These are phyloP conservation scores for Valencia hispanica DNA, from an alignment of 2,797 vertebrate species.

Conservation along the genomic window DNA sequence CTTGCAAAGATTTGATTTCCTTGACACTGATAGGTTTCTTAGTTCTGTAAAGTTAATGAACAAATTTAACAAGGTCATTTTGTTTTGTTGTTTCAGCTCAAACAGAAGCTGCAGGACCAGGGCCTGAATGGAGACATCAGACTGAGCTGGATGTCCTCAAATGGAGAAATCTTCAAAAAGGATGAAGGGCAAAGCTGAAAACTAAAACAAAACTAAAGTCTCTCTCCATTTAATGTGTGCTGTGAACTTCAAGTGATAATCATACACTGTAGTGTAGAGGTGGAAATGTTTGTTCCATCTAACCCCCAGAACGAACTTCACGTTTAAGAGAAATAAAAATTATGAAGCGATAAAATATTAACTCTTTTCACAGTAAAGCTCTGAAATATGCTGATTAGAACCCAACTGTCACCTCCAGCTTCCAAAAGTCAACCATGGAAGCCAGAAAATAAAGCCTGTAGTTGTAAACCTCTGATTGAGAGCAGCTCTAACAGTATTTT, in stretches of 20 bases:
- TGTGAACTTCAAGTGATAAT: neutral
- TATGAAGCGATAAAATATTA: neutral
- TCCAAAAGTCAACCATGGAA: no score
- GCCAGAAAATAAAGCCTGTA: no score
- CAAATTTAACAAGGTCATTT: neutral
- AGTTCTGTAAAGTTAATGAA: neutral
- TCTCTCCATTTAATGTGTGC: neutral
- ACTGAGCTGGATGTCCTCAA: neutral
- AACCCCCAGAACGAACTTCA: neutral
- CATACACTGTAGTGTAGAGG: neutral
- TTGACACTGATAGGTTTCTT: no score
- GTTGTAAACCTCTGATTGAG: no score
- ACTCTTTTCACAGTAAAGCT: neutral
- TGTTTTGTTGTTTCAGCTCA: neutral
- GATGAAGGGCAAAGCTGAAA: neutral
- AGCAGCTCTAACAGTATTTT: neutral
- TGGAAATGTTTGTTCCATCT: neutral
- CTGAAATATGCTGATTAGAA: neutral
- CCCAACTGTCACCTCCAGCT: neutral
- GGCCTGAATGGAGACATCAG: neutral
- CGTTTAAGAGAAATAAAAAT: neutral
- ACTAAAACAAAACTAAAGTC: neutral
- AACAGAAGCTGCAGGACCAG: neutral
- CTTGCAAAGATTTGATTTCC: neutral
- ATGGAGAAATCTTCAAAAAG: neutral